A percentile compares a stretch with the other conserved stretches of the same genome.
These are phyloP conservation scores for Acanthosoma haemorrhoidale DNA, from an alignment of 2,888 invertebrate genomes.

Conservation along the genomic window DNA sequence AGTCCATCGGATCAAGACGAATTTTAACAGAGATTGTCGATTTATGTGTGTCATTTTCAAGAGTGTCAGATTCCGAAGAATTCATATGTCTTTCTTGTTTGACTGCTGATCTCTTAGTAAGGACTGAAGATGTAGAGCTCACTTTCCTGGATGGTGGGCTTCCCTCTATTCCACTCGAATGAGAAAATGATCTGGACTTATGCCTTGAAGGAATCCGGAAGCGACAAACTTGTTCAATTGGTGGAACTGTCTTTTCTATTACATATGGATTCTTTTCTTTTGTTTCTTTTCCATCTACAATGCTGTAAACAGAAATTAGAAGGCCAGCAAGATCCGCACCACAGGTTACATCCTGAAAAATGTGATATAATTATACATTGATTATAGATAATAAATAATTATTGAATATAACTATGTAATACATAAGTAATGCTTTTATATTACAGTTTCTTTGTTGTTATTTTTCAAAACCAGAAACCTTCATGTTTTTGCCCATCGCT, in stretches of 20 bases:
- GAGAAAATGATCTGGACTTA: slow-evolving; percentile 34
- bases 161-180: slow-evolving; percentile 36
- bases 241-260: slow-evolving; percentile 27
- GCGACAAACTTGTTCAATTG: slow-evolving; percentile 35
- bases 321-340: slow-evolving; percentile 27
- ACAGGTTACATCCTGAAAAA: slow-evolving; percentile 31
- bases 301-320: slow-evolving; percentile 29
- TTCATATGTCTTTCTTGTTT: slow-evolving; percentile 43
- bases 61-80: slow-evolving; percentile 49
- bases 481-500: no score
- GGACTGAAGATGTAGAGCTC: slow-evolving; percentile 30
- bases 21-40: slow-evolving; percentile 53
- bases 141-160: slow-evolving; percentile 35
- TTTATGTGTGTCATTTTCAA: slow-evolving; percentile 52
- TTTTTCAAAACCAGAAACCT: background rate
- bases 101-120: slow-evolving; percentile 30
- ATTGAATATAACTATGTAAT: background rate
- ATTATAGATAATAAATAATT: background rate
- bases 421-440: background rate
- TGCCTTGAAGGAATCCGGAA: slow-evolving; percentile 24
- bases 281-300: slow-evolving; percentile 30
- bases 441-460: background rate
- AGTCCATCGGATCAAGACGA: slow-evolving; percentile 55
- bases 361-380: background rate
- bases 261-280: slow-evolving; percentile 33